These are phyloP conservation scores for Brachypalpus laphriformis DNA, from an alignment of 2,888 invertebrate genomes.

Conservation along the genomic window DNA sequence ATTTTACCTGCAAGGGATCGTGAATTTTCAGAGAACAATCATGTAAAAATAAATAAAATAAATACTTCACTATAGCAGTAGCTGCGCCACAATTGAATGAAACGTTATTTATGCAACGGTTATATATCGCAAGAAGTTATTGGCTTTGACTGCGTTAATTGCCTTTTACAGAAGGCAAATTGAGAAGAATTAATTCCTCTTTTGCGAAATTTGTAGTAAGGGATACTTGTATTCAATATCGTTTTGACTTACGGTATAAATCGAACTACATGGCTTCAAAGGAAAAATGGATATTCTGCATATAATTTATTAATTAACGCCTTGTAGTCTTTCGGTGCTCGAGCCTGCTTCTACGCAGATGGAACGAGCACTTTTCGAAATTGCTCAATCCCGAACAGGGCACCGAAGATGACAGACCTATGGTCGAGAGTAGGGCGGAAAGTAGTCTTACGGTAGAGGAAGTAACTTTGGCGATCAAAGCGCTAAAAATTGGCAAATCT, in stretches of 20 bases:
- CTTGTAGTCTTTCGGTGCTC: no score
- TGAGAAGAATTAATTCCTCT: neutral
- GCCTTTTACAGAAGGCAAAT: neutral
- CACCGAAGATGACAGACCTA: no score
- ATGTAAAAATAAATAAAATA: neutral
- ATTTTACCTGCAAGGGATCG: neutral
- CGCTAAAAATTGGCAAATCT: no score
- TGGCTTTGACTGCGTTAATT: conserved; percentile 36
- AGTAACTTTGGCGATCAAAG: no score
- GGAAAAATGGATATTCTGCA: neutral
- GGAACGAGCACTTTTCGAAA: no score
- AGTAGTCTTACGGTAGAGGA: no score
- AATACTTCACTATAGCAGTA: neutral
- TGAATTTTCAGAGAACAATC: conserved; percentile 1
- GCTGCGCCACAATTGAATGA: conserved; percentile 19
- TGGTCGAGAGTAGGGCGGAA: no score
- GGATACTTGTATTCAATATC: neutral
- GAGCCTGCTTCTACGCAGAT: no score
- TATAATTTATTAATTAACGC: no score
- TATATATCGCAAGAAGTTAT: conserved; percentile 22
- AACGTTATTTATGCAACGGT: conserved; percentile 32
- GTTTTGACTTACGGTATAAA: neutral
- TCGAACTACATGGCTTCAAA: neutral
- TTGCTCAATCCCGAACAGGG: no score
- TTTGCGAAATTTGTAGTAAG: neutral